These are phyloP conservation scores for Eurois occulta DNA, from an alignment of 2,888 invertebrate species.

Conservation along the genomic window DNA sequence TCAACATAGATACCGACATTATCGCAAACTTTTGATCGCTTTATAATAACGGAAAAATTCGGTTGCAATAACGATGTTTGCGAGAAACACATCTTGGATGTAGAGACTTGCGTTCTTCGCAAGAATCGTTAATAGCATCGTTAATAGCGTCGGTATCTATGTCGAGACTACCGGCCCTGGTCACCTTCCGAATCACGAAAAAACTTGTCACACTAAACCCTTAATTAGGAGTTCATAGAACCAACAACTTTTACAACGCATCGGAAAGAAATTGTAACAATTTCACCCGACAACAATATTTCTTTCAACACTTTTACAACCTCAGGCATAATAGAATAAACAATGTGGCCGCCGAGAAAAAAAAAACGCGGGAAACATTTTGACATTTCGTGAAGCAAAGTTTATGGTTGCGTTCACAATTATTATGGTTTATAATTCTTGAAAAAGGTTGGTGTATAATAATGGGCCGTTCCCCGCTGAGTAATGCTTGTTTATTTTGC, in stretches of 20 bases:
- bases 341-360: constrained; percentile 70
- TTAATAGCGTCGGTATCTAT: too few species aligned
- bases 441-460: constrained; percentile 80
- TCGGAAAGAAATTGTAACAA: constrained; percentile 84
- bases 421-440: constrained; percentile 79
- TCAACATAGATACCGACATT: too few species aligned
- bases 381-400: constrained; percentile 78
- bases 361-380: constrained; percentile 83
- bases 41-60: too few species aligned
- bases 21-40: too few species aligned
- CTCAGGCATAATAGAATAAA: constrained; percentile 75
- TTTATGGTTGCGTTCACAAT: constrained; percentile 84
- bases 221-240: constrained; percentile 65
- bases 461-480: constrained; percentile 80
- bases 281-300: constrained; percentile 75
- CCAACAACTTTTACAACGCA: constrained; percentile 69
- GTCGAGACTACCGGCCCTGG: too few species aligned
- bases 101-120: too few species aligned
- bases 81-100: too few species aligned
- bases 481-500: constrained; percentile 79
- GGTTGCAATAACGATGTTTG: too few species aligned
- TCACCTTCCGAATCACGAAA: constrained; percentile 38
- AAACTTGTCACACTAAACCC: constrained; percentile 61
- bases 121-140: too few species aligned
- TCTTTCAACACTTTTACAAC: constrained; percentile 72